Evolutionary conservation across 2,888 invertebrate genomes (phyloP).

Genomic region (Cryptus armator): DNA sequence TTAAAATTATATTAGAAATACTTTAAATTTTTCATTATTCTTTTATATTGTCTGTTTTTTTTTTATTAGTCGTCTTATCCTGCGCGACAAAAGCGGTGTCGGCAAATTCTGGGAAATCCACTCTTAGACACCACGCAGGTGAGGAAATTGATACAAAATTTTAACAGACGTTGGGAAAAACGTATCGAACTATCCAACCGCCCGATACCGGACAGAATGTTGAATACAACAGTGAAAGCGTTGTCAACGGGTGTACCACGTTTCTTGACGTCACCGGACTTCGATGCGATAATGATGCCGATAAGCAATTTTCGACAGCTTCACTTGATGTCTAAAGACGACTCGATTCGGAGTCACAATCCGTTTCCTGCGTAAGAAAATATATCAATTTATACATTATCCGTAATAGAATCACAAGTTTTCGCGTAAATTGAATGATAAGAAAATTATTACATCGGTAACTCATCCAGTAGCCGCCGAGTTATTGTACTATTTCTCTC

Average conservation of each 20-base stretch:
- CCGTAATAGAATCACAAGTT: not conserved
- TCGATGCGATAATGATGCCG: constrained; percentile 95
- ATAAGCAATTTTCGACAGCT: constrained; percentile 94
- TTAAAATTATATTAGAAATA: not conserved
- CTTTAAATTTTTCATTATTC: constrained; percentile 86
- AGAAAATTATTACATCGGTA: no score
- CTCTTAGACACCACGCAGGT: constrained; percentile 88
- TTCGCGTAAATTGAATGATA: no score
- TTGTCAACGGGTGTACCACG: constrained; percentile 85
- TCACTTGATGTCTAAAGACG: constrained; percentile 87
- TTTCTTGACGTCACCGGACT: constrained; percentile 89
- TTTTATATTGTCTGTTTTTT: constrained; percentile 16
- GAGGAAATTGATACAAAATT: constrained; percentile 90
- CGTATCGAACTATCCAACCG: constrained; percentile 94
- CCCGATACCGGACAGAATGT: constrained; percentile 86
- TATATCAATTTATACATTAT: constrained; percentile 24
- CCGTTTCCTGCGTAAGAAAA: constrained; percentile 86
- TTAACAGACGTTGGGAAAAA: constrained; percentile 92
- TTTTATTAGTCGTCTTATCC: constrained; percentile 89
- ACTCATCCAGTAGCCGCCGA: no score
- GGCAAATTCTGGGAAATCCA: constrained; percentile 91
- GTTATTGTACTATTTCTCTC: no score
- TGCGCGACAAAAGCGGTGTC: constrained; percentile 91
- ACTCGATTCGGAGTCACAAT: constrained; percentile 85
- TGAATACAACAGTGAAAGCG: constrained; percentile 73